Base-by-base conservation (phyloP, 2,888 invertebrate genomes). In the Lacanobia wlatinum region DNA sequence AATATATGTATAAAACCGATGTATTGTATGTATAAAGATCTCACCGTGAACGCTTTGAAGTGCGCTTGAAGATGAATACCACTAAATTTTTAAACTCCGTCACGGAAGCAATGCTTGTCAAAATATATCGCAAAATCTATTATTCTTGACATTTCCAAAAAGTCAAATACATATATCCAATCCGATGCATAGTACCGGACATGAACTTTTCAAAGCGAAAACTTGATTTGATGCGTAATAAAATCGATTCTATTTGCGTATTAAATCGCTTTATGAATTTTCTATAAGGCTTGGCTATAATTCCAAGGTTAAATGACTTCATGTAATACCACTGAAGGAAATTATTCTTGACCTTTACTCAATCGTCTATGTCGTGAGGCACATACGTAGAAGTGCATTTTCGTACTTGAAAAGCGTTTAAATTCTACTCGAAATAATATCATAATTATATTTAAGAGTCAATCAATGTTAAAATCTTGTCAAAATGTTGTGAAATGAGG, bases 61-160 rank as follows among this genome's bases (percentile, higher is more conserved):
- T 43, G 43, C 1, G 4, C 18, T 16, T 6, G 16, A 18, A 16
- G 7, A 18, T 48, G 48, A 48, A 18, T 16, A 48, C 48, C 48
- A 48, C 0, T 48, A 18, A 4, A 48, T 48, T 7, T 7, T 16
- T 1, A 28, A 28, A 28, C 48, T 48, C 48, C 8, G 18, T 18
- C 18, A 8, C 23, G 8, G 40, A 58, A 40, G 23, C 40, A 23
- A 64, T 7, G 21, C 8, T 58, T 14, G 18, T 50, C 21, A 6
- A 48, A 46, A 38, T 48, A 66, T 23, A 38, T 38, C 14, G n/a
- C 12, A 38, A 53, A 10, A 61, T 60, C 53, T n/a, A 28, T 60
- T 23, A 48, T 18, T 40, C 52, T 48, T 61, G 46, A 55, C 28
- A 48, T 60, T 61, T 40, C 16, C 21, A 21, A 14, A 71, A 72